Conservation (phyloP, 1,140 invertebrate species). For the Camponotus pennsylvanicus region DNA sequence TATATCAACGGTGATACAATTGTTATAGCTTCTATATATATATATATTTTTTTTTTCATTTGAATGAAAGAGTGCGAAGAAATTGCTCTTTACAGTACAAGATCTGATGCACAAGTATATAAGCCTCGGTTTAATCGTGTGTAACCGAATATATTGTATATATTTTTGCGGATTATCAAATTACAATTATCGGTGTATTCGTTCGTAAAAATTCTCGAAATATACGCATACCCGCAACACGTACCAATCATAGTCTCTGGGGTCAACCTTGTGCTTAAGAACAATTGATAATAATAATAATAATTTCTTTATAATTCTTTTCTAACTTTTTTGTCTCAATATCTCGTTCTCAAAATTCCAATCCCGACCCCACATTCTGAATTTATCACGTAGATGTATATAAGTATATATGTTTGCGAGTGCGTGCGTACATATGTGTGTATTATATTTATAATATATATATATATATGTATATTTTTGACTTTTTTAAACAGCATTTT, state of each 20-base stretch:
- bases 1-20: neutral
- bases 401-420: constrained; percentile 60
- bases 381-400: constrained; percentile 70
- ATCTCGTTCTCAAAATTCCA: constrained; percentile 13
- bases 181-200: constrained; percentile 1
- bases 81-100: constrained; percentile 79
- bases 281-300: constrained; percentile 71
- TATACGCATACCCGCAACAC: constrained; percentile 62
- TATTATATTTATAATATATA: constrained; percentile 55
- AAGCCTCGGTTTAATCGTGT: neutral
- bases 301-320: constrained; percentile 72
- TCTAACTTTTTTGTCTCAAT: constrained; percentile 77
- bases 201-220: constrained; percentile 55
- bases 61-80: constrained; percentile 71
- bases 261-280: constrained; percentile 5
- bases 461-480: constrained; percentile 67
- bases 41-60: constrained; percentile 10
- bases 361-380: constrained; percentile 50
- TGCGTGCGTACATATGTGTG: constrained; percentile 35
- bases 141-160: neutral
- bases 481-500: constrained; percentile 76
- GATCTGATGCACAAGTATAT: constrained; percentile 64
- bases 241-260: neutral
- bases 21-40: neutral
- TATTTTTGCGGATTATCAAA: constrained; percentile 28